Percentiles rank a stretch among this genome's conserved stretches.
Conservation (phyloP, 1,140 invertebrate genomes). For the Aphelinus atriplicis region DNA sequence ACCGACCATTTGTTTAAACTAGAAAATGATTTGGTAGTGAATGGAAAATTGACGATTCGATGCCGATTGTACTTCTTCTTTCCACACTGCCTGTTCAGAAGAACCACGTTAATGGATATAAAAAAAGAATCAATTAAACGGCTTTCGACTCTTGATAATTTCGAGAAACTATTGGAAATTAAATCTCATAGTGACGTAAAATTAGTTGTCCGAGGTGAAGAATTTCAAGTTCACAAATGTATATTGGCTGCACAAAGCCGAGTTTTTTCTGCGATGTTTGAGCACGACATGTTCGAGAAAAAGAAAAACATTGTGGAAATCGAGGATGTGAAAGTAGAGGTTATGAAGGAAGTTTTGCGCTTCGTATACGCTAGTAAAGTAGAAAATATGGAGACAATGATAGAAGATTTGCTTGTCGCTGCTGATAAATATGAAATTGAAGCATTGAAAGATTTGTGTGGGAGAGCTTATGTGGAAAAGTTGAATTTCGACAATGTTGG, state of each 20-base stretch:
- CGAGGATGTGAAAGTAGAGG: background rate
- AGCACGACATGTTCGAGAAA: background rate
- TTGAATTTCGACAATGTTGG: background rate
- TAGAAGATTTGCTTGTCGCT: background rate
- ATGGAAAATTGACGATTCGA: no score
- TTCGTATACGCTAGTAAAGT: slow-evolving; percentile 11
- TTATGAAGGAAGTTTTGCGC: background rate
- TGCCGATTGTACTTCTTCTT: no score
- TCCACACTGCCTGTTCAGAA: no score
- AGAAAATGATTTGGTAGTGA: no score
- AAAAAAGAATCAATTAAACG: no score
- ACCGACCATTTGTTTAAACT: no score
- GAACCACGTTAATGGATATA: no score
- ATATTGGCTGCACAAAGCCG: background rate
- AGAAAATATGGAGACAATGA: background rate
- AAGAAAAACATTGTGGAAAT: background rate
- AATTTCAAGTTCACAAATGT: background rate
- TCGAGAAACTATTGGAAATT: no score
- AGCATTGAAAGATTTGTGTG: background rate
- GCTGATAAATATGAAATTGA: background rate
- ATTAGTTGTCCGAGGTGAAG: background rate
- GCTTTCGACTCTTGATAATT: no score
- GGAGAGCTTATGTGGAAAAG: background rate
- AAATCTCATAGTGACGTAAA: background rate
- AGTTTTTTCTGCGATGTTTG: slow-evolving; percentile 4